phyloP scores from a whole-genome alignment of 2,113 vertebrate species.

The Prochilodus magdalenae region DNA sequence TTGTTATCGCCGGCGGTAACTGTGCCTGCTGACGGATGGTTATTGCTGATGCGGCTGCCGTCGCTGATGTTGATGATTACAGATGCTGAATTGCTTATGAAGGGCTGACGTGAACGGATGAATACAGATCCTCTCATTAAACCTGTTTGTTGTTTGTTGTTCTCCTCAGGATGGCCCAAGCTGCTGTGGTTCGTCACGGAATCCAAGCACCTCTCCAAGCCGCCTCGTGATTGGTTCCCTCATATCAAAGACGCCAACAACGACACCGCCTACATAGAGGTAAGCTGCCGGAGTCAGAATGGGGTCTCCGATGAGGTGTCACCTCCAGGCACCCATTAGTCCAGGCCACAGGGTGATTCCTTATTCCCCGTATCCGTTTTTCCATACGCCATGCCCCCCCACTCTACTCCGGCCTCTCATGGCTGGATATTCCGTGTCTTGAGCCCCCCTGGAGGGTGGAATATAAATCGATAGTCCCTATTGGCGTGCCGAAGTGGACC shows the following conservation, averaged over 20 bases:
- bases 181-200: conserved; percentile 98
- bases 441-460: background rate
- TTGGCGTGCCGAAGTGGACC: conserved; percentile 12
- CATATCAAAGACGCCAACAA: conserved; percentile 99
- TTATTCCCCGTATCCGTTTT: background rate
- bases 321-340: background rate
- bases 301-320: background rate
- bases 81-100: conserved; percentile 2
- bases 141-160: background rate
- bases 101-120: background rate
- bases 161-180: conserved; percentile 90
- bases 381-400: background rate
- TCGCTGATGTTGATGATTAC: background rate
- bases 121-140: background rate
- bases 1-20: too few relatives aligned
- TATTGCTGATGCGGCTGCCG: background rate
- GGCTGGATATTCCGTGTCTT: conserved; percentile 18
- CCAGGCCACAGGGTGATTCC: too few relatives aligned
- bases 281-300: conserved; percentile 53
- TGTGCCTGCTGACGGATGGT: background rate
- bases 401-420: conserved; percentile 23
- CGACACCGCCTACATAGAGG: conserved; percentile 98
- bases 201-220: conserved; percentile 97
- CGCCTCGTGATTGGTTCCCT: conserved; percentile 97
- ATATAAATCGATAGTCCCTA: conserved; percentile 41